phyloP scores from a whole-genome alignment of 2,797 vertebrate species.

The Eulemur albifrons region DNA sequence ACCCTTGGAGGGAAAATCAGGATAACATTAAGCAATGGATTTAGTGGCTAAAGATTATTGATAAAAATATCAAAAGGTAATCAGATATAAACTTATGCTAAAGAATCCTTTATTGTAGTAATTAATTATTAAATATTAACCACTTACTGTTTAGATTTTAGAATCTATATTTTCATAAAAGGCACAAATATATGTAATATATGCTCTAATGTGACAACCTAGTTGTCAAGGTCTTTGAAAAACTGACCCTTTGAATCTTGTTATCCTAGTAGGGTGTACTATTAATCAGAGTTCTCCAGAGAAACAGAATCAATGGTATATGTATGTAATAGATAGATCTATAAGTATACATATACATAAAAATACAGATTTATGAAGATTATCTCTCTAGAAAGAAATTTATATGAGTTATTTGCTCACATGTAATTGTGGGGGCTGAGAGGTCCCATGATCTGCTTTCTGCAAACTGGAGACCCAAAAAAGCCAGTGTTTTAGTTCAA shows the following conservation, averaged over 20 bases:
- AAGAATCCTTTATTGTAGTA: conserved; percentile 1
- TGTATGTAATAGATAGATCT: neutral
- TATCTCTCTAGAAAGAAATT: neutral
- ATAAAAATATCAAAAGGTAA: conserved; percentile 16
- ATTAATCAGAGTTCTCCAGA: neutral
- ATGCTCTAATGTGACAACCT: neutral
- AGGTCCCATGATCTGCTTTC: neutral
- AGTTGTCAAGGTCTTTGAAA: neutral
- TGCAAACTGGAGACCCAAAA: neutral
- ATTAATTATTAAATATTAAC: conserved; percentile 16
- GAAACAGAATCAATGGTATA: neutral
- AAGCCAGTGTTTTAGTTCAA: neutral
- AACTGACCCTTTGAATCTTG: conserved; percentile 17
- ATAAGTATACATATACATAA: neutral
- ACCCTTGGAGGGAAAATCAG: neutral
- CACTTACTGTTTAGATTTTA: neutral
- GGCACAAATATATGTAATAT: neutral
- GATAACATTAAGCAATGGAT: conserved; percentile 15
- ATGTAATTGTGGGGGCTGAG: neutral
- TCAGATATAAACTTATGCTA: neutral
- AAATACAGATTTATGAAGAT: neutral
- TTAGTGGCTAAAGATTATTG: conserved; percentile 26
- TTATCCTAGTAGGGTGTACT: neutral
- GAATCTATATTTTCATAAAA: conserved; percentile 39
- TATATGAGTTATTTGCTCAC: neutral